phyloP scores from a whole-genome alignment of 2,888 invertebrate species.

The Calliopum simillimum region DNA sequence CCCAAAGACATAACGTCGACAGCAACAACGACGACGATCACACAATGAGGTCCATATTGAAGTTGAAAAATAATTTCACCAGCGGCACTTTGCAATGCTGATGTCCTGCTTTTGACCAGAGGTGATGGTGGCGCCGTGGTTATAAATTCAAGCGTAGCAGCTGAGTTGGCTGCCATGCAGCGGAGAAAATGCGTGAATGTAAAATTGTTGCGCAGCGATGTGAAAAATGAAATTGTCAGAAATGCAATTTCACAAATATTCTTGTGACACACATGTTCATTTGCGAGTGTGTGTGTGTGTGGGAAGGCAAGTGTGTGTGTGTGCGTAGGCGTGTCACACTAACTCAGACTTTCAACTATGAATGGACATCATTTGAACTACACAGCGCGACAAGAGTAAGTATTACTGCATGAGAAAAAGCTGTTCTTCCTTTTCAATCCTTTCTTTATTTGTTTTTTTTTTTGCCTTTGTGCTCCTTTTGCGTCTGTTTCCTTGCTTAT shows the following conservation, averaged over 20 bases:
- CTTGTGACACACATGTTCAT: conserved; percentile 27
- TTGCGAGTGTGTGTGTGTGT: conserved; percentile 20
- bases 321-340: conserved; percentile 8
- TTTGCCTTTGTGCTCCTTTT: not conserved
- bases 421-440: too few species aligned
- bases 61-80: too few species aligned
- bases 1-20: too few species aligned
- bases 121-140: not conserved
- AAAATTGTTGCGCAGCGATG: conserved; percentile 48
- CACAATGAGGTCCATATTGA: too few species aligned
- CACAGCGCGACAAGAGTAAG: too few species aligned
- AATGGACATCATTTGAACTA: not conserved
- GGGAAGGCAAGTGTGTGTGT: conserved; percentile 18
- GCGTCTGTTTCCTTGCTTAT: not conserved
- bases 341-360: not conserved
- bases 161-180: not conserved
- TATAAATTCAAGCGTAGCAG: too few species aligned
- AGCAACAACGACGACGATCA: too few species aligned
- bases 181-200: conserved; percentile 26
- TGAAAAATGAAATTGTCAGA: conserved; percentile 50
- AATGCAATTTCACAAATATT: conserved; percentile 43
- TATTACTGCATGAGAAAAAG: too few species aligned
- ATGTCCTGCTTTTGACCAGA: not conserved
- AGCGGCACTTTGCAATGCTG: not conserved
- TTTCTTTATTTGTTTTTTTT: too few species aligned